A percentile compares a stretch with the other conserved stretches of the same genome.
These are phyloP conservation scores for Adelosebastes latens DNA, from an alignment of 2,797 vertebrate genomes.

Conservation along the genomic window DNA sequence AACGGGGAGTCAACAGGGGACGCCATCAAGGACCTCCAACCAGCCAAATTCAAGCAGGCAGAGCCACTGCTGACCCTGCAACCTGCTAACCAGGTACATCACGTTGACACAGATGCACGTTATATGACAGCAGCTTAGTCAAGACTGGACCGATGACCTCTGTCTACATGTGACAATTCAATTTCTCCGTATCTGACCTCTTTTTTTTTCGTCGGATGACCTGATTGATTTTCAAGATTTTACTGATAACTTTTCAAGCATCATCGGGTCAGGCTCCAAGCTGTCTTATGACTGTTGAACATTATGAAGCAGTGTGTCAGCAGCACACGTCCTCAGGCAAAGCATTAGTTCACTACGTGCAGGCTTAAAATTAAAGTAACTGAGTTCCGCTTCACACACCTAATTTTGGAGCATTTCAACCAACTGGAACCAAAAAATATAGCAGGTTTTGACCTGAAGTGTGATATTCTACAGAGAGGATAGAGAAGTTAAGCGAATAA, in stretches of 20 bases:
- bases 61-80: conserved; percentile 49
- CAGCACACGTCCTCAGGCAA: not conserved
- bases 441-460: not conserved
- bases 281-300: not conserved
- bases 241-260: not conserved
- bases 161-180: not conserved
- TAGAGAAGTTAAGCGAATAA: not conserved
- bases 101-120: not conserved
- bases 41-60: conserved; percentile 57
- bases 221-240: not conserved
- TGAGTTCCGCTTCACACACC: not conserved
- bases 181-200: not conserved
- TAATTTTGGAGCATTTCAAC: not conserved
- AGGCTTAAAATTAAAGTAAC: not conserved
- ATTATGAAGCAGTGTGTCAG: not conserved
- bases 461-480: not conserved
- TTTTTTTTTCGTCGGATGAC: not conserved
- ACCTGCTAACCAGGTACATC: conserved; percentile 75
- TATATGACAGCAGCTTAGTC: not conserved
- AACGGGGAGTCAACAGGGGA: conserved; percentile 73
- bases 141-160: not conserved
- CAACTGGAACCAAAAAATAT: not conserved
- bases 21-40: conserved; percentile 54
- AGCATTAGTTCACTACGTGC: not conserved
- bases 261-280: not conserved